Evolutionary conservation across 2,888 invertebrate genomes (phyloP).

Genomic region (Drosophila pegasa): DNA sequence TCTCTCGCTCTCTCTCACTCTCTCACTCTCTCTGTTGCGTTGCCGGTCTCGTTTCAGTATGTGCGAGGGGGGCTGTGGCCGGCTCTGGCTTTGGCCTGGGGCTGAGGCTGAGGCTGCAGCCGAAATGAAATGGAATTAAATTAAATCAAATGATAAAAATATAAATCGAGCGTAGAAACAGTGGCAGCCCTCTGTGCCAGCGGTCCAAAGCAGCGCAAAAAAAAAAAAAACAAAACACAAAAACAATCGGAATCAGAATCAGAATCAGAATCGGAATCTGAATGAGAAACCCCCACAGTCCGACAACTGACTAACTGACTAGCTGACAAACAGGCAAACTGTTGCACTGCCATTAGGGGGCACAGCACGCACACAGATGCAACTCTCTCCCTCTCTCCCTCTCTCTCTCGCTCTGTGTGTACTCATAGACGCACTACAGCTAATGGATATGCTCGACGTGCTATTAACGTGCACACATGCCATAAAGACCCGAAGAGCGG

Average conservation of each 20-base stretch:
- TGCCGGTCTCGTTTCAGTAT: conserved; percentile 29
- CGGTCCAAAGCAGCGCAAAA: conserved; percentile 38
- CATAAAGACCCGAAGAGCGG: conserved; percentile 44
- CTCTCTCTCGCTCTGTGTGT: too few species aligned
- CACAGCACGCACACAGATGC: conserved; percentile 23
- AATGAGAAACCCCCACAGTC: conserved; percentile 53
- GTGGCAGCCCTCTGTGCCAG: conserved; percentile 74
- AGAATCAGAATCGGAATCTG: conserved; percentile 48
- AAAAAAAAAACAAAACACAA: conserved; percentile 15
- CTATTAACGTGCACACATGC: conserved; percentile 38
- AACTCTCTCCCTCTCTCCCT: too few species aligned
- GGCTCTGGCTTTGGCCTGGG: conserved; percentile 24
- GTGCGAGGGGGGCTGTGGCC: conserved; percentile 28
- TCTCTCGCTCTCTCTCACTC: conserved; percentile 7
- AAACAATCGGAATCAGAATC: conserved; percentile 53
- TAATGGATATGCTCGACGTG: conserved; percentile 41
- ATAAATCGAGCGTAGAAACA: conserved; percentile 80
- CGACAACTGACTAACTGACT: conserved; percentile 41
- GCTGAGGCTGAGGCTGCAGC: conserved; percentile 50
- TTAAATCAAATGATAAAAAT: conserved; percentile 83
- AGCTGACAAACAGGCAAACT: conserved; percentile 42
- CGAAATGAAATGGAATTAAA: conserved; percentile 81
- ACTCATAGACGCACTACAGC: conserved; percentile 37
- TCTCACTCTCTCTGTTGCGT: conserved; percentile 7
- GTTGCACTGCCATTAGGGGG: conserved; percentile 49